Percentiles rank a stretch among this genome's conserved stretches.
Conservation (phyloP, 2,113 vertebrate genomes). For the Pseudolaguvia tuberculata region DNA sequence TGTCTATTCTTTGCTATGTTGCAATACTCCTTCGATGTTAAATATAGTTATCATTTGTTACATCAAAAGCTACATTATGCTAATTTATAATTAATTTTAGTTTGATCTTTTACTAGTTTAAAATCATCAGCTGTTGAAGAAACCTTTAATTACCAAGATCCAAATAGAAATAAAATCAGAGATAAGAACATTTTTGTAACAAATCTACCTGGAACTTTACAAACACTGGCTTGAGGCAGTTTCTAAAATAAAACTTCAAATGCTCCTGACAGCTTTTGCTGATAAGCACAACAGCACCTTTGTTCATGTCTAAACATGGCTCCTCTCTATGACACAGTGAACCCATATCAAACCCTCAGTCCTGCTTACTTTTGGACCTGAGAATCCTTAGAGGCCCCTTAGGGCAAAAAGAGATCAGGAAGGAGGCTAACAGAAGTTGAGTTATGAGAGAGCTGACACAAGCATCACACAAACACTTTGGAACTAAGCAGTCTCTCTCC, state of each 20-base stretch:
- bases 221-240: constrained; percentile 65
- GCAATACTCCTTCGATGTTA: neutral
- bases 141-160: constrained; percentile 35
- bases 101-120: constrained; percentile 16
- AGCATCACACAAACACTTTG: constrained; percentile 40
- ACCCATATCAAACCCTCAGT: constrained; percentile 66
- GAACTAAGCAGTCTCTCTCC: constrained; percentile 45
- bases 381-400: constrained; percentile 63
- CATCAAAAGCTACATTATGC: neutral
- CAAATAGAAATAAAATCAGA: constrained; percentile 50
- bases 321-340: constrained; percentile 69
- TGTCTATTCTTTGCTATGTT: neutral
- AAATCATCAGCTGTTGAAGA: constrained; percentile 25
- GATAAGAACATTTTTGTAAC: constrained; percentile 56
- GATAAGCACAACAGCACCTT: constrained; percentile 65
- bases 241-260: constrained; percentile 67
- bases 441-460: constrained; percentile 56
- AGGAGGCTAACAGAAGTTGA: constrained; percentile 60
- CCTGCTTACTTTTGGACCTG: constrained; percentile 66
- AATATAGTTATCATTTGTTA: neutral
- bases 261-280: constrained; percentile 67
- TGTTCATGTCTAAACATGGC: constrained; percentile 69
- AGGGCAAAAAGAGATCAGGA: constrained; percentile 60
- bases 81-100: neutral
- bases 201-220: constrained; percentile 67